A percentile compares a stretch with the other conserved stretches of the same genome.
These are phyloP conservation scores for Melanotaenia nigrans DNA, from an alignment of 2,797 vertebrate genomes.

Conservation along the genomic window DNA sequence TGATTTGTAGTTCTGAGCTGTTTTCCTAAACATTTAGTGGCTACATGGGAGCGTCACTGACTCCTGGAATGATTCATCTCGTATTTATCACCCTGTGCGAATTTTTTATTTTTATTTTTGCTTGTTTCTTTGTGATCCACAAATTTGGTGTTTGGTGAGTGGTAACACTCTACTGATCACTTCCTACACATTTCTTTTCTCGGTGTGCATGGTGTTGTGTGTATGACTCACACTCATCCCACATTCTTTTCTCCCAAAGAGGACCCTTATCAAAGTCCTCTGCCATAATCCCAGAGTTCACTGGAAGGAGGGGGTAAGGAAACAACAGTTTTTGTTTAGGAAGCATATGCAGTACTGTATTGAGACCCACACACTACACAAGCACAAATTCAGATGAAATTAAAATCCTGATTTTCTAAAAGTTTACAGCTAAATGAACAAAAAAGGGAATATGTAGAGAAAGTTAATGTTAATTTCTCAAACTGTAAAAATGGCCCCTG, in stretches of 20 bases:
- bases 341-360: background rate
- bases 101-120: conserved; percentile 20
- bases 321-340: background rate
- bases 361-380: background rate
- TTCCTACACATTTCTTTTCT: conserved; percentile 67
- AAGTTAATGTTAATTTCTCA: background rate
- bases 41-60: conserved; percentile 7
- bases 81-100: conserved; percentile 29
- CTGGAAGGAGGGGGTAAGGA: background rate
- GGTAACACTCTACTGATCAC: conserved; percentile 39
- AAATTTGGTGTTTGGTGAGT: conserved; percentile 43
- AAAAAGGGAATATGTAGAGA: background rate
- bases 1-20: conserved; percentile 7
- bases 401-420: background rate
- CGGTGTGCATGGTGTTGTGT: conserved; percentile 27
- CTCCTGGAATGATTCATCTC: conserved; percentile 38
- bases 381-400: background rate
- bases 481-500: background rate
- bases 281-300: conserved; percentile 41
- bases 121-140: conserved; percentile 39
- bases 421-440: background rate
- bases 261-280: conserved; percentile 45
- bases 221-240: conserved; percentile 67
- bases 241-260: conserved; percentile 54
- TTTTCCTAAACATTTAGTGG: conserved; percentile 6